These are phyloP conservation scores for Brachionus calyciflorus DNA, from an alignment of 1,140 invertebrate species.

Conservation along the genomic window DNA sequence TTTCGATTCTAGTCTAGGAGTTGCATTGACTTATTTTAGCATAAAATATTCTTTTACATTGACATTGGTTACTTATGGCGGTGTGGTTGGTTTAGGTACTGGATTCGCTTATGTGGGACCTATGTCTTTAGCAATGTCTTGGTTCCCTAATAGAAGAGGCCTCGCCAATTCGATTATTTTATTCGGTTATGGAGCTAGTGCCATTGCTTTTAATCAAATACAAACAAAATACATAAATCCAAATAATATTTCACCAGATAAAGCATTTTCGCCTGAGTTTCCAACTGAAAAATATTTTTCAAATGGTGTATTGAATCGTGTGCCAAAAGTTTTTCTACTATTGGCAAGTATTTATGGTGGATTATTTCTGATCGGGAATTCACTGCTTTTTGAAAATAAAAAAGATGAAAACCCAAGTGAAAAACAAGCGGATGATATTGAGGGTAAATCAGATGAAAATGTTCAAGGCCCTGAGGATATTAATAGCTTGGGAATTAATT, in stretches of 20 bases:
- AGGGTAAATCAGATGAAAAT: no score
- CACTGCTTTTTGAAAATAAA: conserved; percentile 47
- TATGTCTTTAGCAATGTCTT: conserved; percentile 60
- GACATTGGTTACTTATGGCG: conserved; percentile 57
- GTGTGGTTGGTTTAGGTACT: conserved; percentile 58
- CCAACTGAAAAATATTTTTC: conserved; percentile 55
- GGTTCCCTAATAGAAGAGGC: conserved; percentile 60
- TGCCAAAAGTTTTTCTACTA: conserved; percentile 50
- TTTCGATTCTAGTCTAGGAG: conserved; percentile 51
- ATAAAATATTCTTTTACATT: conserved; percentile 54
- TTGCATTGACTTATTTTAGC: conserved; percentile 57
- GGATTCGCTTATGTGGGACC: conserved; percentile 59
- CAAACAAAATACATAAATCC: conserved; percentile 62
- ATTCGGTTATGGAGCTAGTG: conserved; percentile 60
- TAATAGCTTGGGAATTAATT: conserved; percentile 49
- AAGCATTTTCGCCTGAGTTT: conserved; percentile 37
- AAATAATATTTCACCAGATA: conserved; percentile 54
- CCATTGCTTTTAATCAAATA: conserved; percentile 59
- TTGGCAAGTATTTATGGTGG: conserved; percentile 49
- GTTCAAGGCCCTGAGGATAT: conserved; percentile 48
- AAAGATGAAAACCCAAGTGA: background rate
- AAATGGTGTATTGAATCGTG: conserved; percentile 49
- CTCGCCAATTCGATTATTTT: conserved; percentile 60
- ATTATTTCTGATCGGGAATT: conserved; percentile 49
- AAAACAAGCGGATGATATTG: no score